Evolutionary conservation across 2,888 invertebrate genomes (phyloP), one percentile per base, ranked within the genome.

Genomic region (Notocelia uddmanniana): DNA sequence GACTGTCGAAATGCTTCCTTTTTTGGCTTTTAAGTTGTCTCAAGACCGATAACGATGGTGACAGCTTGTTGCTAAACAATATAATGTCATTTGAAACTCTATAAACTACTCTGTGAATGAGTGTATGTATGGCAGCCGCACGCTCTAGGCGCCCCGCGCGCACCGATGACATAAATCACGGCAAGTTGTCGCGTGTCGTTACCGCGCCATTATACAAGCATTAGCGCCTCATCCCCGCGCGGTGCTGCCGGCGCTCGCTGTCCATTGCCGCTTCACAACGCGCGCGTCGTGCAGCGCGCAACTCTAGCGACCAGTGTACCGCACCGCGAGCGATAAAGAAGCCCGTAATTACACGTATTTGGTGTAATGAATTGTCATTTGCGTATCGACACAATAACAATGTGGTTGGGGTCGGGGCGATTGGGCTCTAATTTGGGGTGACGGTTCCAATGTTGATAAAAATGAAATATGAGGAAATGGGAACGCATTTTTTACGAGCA

Each of bases 281-380:
- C 50, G 10, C 18, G 45, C 45, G n/a, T 15, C 45, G n/a, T 5
- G 45, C 13, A n/a, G 26, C 23, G 2, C 26, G 26, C 6, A 13
- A 5, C 50, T 13, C 34, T n/a, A 18, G 15, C 63, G 23, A 31
- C 50, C 63, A 50, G 57, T 58, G 69, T 23, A 63, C 11, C 9
- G 6, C 34, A 18, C 18, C 0, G 1, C 15, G 1, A 13, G n/a
- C 19, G 50, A 41, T 66, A 66, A 71, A 54, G 59, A 52, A 59
- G 70, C 70, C 31, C 66, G 19, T 71, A 71, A 71, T 23, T 59
- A 59, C 48, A 58, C 50, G 37, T 70, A 59, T 71, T 71, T 66
- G 70, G 59, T 54, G 66, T 71, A 66, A 71, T 71, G 59, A 71
- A 71, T 59, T 66, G 70, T 71, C 66, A 54, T 71, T 71, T 71